Conservation (phyloP, 1,140 invertebrate species). For the Macrobrachium rosenbergii region DNA sequence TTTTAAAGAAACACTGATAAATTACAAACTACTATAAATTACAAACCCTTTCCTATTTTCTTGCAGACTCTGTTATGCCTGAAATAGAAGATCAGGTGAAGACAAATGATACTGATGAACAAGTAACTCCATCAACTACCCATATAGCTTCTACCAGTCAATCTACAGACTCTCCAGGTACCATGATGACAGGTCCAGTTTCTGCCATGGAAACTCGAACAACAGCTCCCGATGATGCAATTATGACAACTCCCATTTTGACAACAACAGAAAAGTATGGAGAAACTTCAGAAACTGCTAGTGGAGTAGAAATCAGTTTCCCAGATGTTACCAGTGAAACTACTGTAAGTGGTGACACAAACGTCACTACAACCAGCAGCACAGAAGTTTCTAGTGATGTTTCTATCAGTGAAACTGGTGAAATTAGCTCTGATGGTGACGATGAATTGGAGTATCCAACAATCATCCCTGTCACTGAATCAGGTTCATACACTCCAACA, state of each 20-base stretch:
- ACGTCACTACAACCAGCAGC: neutral
- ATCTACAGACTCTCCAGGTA: constrained; percentile 18
- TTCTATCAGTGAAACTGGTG: neutral
- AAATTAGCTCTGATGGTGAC: neutral
- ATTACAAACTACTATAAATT: neutral
- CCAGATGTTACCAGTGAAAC: neutral
- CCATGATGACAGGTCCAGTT: constrained; percentile 34
- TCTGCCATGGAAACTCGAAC: constrained; percentile 42
- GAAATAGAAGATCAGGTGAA: constrained; percentile 22
- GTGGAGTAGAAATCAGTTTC: neutral
- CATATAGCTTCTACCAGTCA: neutral
- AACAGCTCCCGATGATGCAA: constrained; percentile 34
- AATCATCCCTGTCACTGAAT: neutral
- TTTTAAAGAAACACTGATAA: neutral
- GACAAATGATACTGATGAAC: neutral
- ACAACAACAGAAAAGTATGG: constrained; percentile 9
- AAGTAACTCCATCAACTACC: constrained; percentile 21
- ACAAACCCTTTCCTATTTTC: neutral
- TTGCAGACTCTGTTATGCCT: neutral
- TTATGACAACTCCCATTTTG: constrained; percentile 31
- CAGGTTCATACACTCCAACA: neutral
- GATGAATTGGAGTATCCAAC: neutral
- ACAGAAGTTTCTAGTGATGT: neutral
- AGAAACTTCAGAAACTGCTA: neutral
- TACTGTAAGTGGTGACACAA: neutral